Percentiles rank a stretch among this genome's conserved stretches.
phyloP scores from a whole-genome alignment of 2,797 vertebrate species.

The Botia almorhae region DNA sequence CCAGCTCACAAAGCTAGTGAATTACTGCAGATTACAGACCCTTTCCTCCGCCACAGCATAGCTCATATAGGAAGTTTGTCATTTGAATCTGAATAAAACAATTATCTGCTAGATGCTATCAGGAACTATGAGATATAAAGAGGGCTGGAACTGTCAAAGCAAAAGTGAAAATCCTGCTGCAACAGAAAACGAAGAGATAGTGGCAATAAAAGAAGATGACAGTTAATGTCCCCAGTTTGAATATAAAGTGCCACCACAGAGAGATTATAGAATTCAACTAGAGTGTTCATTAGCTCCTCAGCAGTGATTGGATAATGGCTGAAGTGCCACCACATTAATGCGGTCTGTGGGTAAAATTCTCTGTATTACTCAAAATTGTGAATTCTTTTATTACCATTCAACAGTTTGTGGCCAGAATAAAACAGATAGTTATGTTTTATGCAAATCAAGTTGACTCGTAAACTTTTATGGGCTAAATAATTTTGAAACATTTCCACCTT shows the following conservation, averaged over 20 bases:
- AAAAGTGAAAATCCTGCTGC: constrained; percentile 35
- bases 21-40: constrained; percentile 39
- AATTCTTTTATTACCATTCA: constrained; percentile 38
- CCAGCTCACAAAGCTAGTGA: constrained; percentile 25
- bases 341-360: constrained; percentile 11
- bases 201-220: constrained; percentile 40
- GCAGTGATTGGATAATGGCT: constrained; percentile 38
- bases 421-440: constrained; percentile 28
- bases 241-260: constrained; percentile 39
- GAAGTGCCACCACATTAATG: constrained; percentile 30
- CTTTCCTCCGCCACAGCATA: background rate
- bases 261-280: constrained; percentile 39
- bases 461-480: constrained; percentile 17
- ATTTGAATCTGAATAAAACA: constrained; percentile 45
- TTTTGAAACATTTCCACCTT: constrained; percentile 35
- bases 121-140: constrained; percentile 33
- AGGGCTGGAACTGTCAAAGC: constrained; percentile 43
- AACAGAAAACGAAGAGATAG: constrained; percentile 30
- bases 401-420: constrained; percentile 35
- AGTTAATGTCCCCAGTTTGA: constrained; percentile 41
- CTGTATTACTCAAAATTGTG: constrained; percentile 21
- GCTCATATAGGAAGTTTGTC: constrained; percentile 13
- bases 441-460: constrained; percentile 27
- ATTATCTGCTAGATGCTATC: constrained; percentile 45
- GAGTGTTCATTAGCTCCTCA: constrained; percentile 43